These are phyloP conservation scores for Crotalus viridis DNA, from an alignment of 2,113 vertebrate genomes.

Conservation along the genomic window DNA sequence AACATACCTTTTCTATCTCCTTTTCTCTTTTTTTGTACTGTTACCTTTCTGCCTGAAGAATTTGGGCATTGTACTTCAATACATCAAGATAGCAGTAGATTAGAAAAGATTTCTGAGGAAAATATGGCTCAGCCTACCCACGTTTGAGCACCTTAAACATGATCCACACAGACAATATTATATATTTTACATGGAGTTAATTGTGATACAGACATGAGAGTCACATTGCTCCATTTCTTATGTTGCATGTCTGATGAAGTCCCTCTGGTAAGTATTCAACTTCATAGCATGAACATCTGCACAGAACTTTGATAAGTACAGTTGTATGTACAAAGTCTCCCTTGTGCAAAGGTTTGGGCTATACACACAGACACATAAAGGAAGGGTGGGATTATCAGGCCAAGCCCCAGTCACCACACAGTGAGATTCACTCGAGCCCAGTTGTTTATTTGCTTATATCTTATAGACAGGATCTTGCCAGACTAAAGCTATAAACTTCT, in stretches of 20 bases:
- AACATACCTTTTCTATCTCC: background rate
- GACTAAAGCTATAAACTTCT: background rate
- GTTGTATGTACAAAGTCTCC: background rate
- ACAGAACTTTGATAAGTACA: background rate
- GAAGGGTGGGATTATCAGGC: background rate
- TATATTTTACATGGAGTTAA: background rate
- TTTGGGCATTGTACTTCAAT: background rate
- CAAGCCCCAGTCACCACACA: background rate
- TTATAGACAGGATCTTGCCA: background rate
- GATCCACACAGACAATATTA: background rate
- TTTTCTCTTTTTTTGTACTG: background rate
- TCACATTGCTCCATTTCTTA: background rate
- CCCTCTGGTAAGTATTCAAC: background rate
- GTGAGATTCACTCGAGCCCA: background rate
- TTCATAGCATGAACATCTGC: background rate
- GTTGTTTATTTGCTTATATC: background rate
- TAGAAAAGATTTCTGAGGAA: slow-evolving; percentile 13
- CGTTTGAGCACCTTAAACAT: slow-evolving; percentile 35
- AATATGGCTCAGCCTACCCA: slow-evolving; percentile 33
- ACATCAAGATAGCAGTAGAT: background rate
- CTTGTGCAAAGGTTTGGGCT: background rate
- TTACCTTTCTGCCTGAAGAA: background rate
- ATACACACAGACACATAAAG: background rate
- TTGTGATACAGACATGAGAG: background rate
- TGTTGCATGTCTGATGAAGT: background rate